Base-by-base conservation (phyloP, 2,113 vertebrate species). In the Nothobranchius furzeri region DNA sequence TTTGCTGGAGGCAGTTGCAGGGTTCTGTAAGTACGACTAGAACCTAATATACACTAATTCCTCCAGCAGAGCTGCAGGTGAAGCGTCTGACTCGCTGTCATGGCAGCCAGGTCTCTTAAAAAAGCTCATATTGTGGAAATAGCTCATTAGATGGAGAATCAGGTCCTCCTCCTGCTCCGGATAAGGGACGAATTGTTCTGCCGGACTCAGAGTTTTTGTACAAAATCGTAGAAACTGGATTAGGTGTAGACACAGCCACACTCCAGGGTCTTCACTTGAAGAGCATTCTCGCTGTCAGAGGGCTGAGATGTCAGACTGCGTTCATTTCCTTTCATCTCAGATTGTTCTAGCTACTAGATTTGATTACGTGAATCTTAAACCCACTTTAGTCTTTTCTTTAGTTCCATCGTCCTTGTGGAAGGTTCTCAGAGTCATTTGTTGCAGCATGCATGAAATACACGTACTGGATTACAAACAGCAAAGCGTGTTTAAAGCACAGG, bases 221-320 rank as follows among this genome's bases (percentile, higher is more conserved):
- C 47, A 55, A 65, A 70, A 54, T 58, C 64, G 58, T 36, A 73
- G 61, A 76, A 56, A 51, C 17, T 35, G 65, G 75, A 78, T 87
- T 83, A 81, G 81, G 30, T 76, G 68, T 60, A 37, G 64, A 70
- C 49, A 46, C 70, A 64, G 66, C 51, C 62, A 60, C 68, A 37
- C 57, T 51, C 0, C 2, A 24, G 62, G 76, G 70, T 83, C 54
- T 62, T 73, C 75, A 70, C 68, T 78, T 73, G 73, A 57, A 46
- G 53, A 63, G 72, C 13, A 25, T 57, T 56, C 52, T 53, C 68
- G 76, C 75, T 45, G 74, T 76, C 58, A 48, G 37, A 53, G 24
- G 30, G 68, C 78, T 13, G 60, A 43, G 60, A 74, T 30, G 15
- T 10, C 45, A 52, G 9, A 14, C 40, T 73, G 1, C 73, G 30